Evolutionary conservation across 1,140 invertebrate genomes (phyloP), one percentile per base, ranked within the genome.

Genomic region (Physella acuta): DNA sequence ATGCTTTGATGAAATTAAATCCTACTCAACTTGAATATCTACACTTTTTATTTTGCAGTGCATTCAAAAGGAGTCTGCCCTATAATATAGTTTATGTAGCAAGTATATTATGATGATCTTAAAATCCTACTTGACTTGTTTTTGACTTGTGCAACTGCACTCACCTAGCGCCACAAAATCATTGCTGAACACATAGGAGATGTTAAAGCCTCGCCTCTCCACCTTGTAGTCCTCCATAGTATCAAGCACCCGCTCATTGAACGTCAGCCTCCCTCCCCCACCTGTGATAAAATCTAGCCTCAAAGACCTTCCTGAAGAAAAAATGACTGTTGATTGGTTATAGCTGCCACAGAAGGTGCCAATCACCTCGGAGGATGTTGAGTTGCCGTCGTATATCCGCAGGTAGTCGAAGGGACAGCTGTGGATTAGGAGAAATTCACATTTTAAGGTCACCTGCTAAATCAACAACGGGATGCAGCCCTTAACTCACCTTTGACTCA

Each of bases 351-450:
- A 99, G 85, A 98, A 98, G 67, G 94, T 97, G 77, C 94, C 94
- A 81, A 99, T 97, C 76, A 95, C 90, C 3, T 37, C 34, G 52
- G 93, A 90, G 39, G 94, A 92, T 75, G 91, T 90, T 56, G 90
- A 88, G 83, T 91, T 92, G 69, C 97, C 97, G 87, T 99, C 97
- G 86, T 93, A 97, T 67, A 99, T 91, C 87, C 94, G 94, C 70
- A 99, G 91, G 86, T 92, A 94, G 87, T 99, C 97, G 88, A 98
- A 97, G 65, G 97, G 97, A 88, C 97, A 99, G 84, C 97, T 99
- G 87, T 17, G 56, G 39, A 60, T 5, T 36, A 2, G 60, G 33
- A 31, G 24, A 34, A 33, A 33, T 55, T 8, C 24, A 20, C 28
- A 30, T 24, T 8, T 55, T 55, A 55, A 30, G 53, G 24, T n/a